Conservation (phyloP, 53 echinoderm and acorn worm species). For the Paracentrotus lividus region DNA sequence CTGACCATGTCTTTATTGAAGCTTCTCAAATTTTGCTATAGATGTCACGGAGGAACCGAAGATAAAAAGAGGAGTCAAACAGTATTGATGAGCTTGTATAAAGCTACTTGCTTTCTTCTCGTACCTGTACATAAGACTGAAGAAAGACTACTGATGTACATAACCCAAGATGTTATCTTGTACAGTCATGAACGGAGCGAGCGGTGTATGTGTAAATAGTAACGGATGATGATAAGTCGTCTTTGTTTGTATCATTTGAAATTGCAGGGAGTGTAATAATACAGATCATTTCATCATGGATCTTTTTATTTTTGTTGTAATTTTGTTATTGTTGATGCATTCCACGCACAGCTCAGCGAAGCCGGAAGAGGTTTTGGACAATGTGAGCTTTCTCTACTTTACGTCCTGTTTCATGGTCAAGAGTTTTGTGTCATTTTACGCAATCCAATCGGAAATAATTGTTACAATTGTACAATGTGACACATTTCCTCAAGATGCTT, state of each 20-base stretch:
- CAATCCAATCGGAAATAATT: too few relatives aligned
- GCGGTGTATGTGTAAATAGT: slow-evolving; percentile 25
- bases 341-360: slow-evolving; percentile 56
- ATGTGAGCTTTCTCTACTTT: slow-evolving; percentile 56
- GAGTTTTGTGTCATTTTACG: not conserved
- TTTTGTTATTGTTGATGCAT: slow-evolving; percentile 50
- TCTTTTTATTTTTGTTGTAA: slow-evolving; percentile 43
- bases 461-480: too few relatives aligned
- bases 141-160: slow-evolving; percentile 38
- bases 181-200: slow-evolving; percentile 18
- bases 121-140: slow-evolving; percentile 26
- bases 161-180: slow-evolving; percentile 49
- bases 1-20: slow-evolving; percentile 25
- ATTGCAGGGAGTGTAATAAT: slow-evolving; percentile 69
- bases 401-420: not conserved
- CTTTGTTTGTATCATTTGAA: slow-evolving; percentile 35
- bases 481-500: too few relatives aligned
- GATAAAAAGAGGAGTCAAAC: slow-evolving; percentile 29
- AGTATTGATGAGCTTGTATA: slow-evolving; percentile 11
- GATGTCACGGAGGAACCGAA: not conserved
- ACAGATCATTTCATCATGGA: slow-evolving; percentile 35
- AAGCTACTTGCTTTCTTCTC: slow-evolving; percentile 7
- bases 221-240: not conserved
- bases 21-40: slow-evolving; percentile 12
- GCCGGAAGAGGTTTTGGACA: slow-evolving; percentile 16